phyloP scores from a whole-genome alignment of 2,888 invertebrate genomes.

The Nomada hirtipes region DNA sequence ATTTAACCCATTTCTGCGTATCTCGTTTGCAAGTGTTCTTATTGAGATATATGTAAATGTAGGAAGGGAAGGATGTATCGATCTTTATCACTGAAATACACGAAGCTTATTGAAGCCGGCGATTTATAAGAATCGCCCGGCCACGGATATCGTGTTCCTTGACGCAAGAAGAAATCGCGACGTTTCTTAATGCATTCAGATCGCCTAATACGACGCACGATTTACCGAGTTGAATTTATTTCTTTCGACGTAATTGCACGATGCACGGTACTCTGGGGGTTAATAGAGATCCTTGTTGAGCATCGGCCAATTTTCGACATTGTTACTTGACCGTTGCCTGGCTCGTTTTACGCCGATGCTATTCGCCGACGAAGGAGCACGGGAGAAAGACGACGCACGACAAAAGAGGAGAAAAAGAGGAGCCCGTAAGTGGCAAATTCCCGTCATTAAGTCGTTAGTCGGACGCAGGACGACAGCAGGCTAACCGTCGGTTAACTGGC shows the following conservation, averaged over 20 bases:
- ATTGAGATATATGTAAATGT: neutral
- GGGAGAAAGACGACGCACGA: conserved; percentile 43
- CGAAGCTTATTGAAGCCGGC: neutral
- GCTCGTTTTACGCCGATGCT: conserved; percentile 60
- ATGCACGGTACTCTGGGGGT: conserved; percentile 35
- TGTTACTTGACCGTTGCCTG: conserved; percentile 61
- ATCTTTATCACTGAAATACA: neutral
- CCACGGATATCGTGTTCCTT: conserved; percentile 1
- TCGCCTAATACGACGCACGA: conserved; percentile 15
- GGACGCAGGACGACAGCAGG: conserved; percentile 74
- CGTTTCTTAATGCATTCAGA: conserved; percentile 13
- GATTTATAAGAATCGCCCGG: neutral
- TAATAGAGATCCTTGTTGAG: conserved; percentile 63
- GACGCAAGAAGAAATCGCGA: conserved; percentile 1
- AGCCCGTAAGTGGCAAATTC: conserved; percentile 80
- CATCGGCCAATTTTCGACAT: conserved; percentile 68
- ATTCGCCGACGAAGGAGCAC: conserved; percentile 29
- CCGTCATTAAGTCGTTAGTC: conserved; percentile 83
- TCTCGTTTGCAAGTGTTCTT: neutral
- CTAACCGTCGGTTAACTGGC: conserved; percentile 78
- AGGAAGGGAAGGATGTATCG: neutral
- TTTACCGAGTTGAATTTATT: conserved; percentile 49
- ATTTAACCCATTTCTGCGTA: neutral
- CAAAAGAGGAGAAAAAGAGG: conserved; percentile 67
- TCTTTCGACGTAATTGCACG: conserved; percentile 42